Evolutionary conservation across 1,140 invertebrate genomes (phyloP).

Genomic region (Cydia fagiglandana): DNA sequence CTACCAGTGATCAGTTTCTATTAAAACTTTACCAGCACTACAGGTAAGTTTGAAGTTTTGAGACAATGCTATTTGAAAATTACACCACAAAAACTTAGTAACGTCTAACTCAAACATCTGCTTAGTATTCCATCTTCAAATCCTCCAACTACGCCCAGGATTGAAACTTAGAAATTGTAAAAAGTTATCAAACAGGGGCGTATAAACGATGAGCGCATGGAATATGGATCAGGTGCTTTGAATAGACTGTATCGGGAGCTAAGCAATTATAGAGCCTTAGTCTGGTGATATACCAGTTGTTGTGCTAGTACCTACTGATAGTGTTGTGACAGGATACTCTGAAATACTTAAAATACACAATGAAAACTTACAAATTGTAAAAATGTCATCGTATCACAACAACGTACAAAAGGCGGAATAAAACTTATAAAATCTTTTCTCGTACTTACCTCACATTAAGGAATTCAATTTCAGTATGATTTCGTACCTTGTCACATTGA

Average conservation of each 20-base stretch:
- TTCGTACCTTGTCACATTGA: no score
- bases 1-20: neutral
- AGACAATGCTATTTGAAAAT: neutral
- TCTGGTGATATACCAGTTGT: neutral
- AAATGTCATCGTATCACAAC: no score
- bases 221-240: slow-evolving; percentile 58
- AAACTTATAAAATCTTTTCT: no score
- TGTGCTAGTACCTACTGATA: no score
- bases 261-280: neutral
- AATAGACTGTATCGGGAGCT: slow-evolving; percentile 41
- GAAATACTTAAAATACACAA: no score
- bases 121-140: slow-evolving; percentile 20
- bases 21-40: neutral
- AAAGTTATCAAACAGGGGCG: slow-evolving; percentile 19
- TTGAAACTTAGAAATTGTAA: slow-evolving; percentile 31
- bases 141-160: neutral
- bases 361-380: no score
- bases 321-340: no score
- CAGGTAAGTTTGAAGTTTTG: neutral
- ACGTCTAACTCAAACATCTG: neutral
- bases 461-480: no score
- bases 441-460: no score
- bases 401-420: no score
- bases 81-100: slow-evolving; percentile 1
- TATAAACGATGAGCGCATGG: slow-evolving; percentile 44